These are phyloP conservation scores for Clarias laeviceps DNA, from an alignment of 2,797 vertebrate species.

Conservation along the genomic window DNA sequence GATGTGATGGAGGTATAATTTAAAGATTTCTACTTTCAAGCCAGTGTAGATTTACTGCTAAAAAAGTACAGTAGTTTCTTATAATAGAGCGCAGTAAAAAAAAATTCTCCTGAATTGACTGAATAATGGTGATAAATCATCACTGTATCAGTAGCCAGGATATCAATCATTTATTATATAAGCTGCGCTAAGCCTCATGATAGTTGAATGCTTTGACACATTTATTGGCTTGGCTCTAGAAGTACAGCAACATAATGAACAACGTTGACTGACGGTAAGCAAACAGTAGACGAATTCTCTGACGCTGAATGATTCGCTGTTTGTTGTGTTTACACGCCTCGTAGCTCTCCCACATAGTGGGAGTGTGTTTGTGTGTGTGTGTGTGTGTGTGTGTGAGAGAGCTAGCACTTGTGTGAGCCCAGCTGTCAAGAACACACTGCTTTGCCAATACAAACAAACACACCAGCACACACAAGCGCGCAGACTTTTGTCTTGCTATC, in stretches of 20 bases:
- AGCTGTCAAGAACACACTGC: constrained; percentile 29
- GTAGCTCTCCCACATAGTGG: constrained; percentile 1
- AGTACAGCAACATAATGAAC: constrained; percentile 4
- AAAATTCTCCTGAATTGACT: background rate
- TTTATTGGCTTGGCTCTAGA: background rate
- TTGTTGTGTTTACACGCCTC: constrained; percentile 32
- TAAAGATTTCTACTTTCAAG: background rate
- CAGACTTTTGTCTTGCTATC: constrained; percentile 5
- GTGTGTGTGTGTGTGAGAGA: constrained; percentile 22
- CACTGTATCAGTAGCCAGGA: background rate
- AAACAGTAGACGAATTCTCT: constrained; percentile 17
- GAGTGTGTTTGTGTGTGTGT: constrained; percentile 24
- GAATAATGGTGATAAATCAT: background rate
- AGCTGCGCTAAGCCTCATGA: background rate
- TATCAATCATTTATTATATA: background rate
- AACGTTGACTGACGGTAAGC: background rate
- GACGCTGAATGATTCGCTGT: constrained; percentile 29
- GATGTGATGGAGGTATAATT: background rate
- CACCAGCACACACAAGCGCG: background rate
- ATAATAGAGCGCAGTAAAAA: background rate
- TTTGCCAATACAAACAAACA: constrained; percentile 21
- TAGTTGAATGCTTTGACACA: background rate
- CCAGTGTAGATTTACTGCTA: background rate
- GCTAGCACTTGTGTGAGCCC: constrained; percentile 25
- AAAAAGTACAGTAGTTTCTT: background rate